Evolutionary conservation across 1,140 invertebrate genomes (phyloP).

Genomic region (Drosophila busckii): DNA sequence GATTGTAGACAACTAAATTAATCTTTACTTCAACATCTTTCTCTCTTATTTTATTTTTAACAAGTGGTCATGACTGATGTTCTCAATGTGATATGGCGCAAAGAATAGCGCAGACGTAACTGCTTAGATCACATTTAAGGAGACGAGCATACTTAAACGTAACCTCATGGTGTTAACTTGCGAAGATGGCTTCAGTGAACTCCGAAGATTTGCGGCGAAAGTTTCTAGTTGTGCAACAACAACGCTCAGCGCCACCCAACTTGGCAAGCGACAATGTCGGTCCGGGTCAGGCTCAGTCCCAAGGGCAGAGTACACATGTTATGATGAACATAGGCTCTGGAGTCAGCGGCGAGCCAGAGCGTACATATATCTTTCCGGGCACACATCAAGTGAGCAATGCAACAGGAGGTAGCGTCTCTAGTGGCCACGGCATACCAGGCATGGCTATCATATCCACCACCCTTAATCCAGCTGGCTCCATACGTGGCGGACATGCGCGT

Average conservation of each 20-base stretch:
- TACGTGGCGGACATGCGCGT: conserved; percentile 83
- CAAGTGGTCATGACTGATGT: too few species aligned
- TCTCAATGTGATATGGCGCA: too few species aligned
- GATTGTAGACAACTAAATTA: too few species aligned
- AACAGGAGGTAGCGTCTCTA: conserved; percentile 47
- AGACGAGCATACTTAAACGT: conserved; percentile 26
- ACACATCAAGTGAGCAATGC: conserved; percentile 32
- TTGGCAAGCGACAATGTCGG: conserved; percentile 35
- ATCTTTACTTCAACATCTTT: too few species aligned
- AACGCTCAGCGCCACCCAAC: conserved; percentile 68
- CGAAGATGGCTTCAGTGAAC: conserved; percentile 76
- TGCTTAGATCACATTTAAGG: too few species aligned
- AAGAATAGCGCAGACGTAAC: too few species aligned
- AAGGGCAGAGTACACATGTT: conserved; percentile 10
- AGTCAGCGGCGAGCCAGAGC: conserved; percentile 79
- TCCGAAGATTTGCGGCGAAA: conserved; percentile 78
- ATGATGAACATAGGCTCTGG: conserved; percentile 19
- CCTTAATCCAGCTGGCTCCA: conserved; percentile 29
- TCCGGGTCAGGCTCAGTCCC: conserved; percentile 6
- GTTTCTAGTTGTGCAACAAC: conserved; percentile 76
- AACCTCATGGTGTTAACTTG: conserved; percentile 68
- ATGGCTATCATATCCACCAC: conserved; percentile 44
- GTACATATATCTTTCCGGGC: conserved; percentile 82
- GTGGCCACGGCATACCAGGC: conserved; percentile 59
- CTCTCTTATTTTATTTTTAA: too few species aligned